A percentile compares a stretch with the other conserved stretches of the same genome.
These are phyloP conservation scores for Morpho helenor DNA, from an alignment of 2,888 invertebrate genomes.

Conservation along the genomic window DNA sequence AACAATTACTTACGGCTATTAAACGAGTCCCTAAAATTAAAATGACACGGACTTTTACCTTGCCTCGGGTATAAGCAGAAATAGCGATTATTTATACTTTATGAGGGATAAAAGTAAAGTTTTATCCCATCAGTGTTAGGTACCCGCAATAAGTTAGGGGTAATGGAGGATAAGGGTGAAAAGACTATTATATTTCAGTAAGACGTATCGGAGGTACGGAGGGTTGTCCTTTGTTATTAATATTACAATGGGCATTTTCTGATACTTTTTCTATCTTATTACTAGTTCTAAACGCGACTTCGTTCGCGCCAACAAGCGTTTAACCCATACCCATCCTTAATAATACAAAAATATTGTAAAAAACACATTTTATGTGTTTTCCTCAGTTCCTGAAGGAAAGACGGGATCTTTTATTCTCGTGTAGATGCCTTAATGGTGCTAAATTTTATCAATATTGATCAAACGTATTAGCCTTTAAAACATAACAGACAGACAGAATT, in stretches of 20 bases:
- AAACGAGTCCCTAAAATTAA: conserved; percentile 16
- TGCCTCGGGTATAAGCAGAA: conserved; percentile 13
- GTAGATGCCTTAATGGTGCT: no score
- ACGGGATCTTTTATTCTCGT: no score
- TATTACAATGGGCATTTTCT: conserved; percentile 3
- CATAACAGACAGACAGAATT: no score
- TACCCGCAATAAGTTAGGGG: conserved; percentile 20
- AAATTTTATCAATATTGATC: no score
- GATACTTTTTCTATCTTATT: no score
- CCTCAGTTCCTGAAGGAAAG: no score
- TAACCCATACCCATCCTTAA: no score
- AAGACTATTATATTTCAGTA: conserved; percentile 20
- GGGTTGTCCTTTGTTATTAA: conserved; percentile 6
- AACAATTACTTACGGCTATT: conserved; percentile 5
- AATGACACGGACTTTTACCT: conserved; percentile 17
- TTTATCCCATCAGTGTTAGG: conserved; percentile 23
- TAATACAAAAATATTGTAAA: no score
- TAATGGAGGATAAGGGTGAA: conserved; percentile 22
- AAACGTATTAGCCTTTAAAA: no score
- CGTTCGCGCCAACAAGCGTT: no score
- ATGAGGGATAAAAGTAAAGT: conserved; percentile 26
- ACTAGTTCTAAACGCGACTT: not conserved
- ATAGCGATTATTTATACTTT: conserved; percentile 24
- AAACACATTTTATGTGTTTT: no score
- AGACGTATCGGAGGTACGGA: conserved; percentile 5